These are phyloP conservation scores for Agonopterix alstromeriana DNA, from an alignment of 2,888 invertebrate species.

Conservation along the genomic window DNA sequence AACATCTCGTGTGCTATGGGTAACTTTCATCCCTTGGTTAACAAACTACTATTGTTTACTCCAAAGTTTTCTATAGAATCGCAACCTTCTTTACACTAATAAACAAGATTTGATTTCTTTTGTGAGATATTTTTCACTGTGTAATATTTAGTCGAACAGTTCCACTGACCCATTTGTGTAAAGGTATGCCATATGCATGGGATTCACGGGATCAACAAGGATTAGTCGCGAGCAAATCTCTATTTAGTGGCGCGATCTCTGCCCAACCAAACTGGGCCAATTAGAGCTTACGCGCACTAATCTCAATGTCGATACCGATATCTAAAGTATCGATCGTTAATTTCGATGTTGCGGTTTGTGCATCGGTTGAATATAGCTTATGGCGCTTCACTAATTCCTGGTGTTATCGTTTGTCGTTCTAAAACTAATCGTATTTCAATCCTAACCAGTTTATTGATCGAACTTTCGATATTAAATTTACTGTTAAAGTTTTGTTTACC, in stretches of 20 bases:
- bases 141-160: not conserved
- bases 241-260: slow-evolving; percentile 63
- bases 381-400: slow-evolving; percentile 11
- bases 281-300: slow-evolving; percentile 63
- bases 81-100: too few relatives aligned
- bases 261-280: slow-evolving; percentile 61
- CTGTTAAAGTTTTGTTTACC: too few relatives aligned
- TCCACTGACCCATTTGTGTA: slow-evolving; percentile 45
- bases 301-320: slow-evolving; percentile 41
- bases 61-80: too few relatives aligned
- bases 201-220: slow-evolving; percentile 57
- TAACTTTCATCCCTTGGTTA: too few relatives aligned
- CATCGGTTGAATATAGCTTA: slow-evolving; percentile 12
- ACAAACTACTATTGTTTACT: too few relatives aligned
- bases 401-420: slow-evolving; percentile 3
- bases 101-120: too few relatives aligned
- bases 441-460: not conserved
- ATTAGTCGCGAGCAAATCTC: slow-evolving; percentile 65
- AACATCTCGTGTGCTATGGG: too few relatives aligned
- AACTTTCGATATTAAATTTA: too few relatives aligned
- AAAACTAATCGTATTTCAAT: slow-evolving; percentile 10
- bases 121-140: not conserved
- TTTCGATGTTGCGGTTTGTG: slow-evolving; percentile 16
- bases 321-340: slow-evolving; percentile 11
- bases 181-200: slow-evolving; percentile 48